Evolutionary conservation across 2,797 vertebrate species (phyloP), one percentile per base, ranked within the genome.

Genomic region (Taenioides sp.): DNA sequence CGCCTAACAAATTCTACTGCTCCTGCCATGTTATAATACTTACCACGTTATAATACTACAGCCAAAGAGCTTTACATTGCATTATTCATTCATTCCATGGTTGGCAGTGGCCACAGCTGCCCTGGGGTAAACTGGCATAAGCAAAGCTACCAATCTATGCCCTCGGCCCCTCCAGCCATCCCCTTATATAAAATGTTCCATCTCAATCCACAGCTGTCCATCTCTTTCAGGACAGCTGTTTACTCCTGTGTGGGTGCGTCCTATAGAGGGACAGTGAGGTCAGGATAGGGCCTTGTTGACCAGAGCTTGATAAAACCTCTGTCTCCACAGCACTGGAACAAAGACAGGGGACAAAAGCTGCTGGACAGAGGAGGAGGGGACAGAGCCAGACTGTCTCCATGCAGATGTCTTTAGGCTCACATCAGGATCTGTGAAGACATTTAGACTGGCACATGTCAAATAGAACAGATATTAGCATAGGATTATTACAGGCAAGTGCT

Each of bases 331-430:
- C 27, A 11, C n/a, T 11, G 55, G 47, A 69, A 76, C 76, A 82
- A 84, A 73, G 25, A 64, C 65, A 49, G 5, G 37, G 74, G 72
- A 85, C 85, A 86, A 87, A 84, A 66, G 86, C 52, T 82, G 78
- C 75, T 76, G 74, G 79, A 76, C 65, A 76, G 17, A 69, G 80
- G 79, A 59, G 17, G 63, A 47, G 43, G 43, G 4, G 43, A 1
- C 3, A 5, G 62, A 47, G 54, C 65, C 1, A 63, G 1, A 71
- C 43, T 65, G 68, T 77, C 77, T 85, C 73, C 83, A 67, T 77
- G 75, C 59, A 70, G 5, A 54, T 11, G 40, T 69, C 52, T 49
- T 18, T 28, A 59, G 65, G 27, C 12, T 18, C 25, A 47, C 23
- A 43, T 22, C 28, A 63, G 34, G 16, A 65, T 7, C 11, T 65